phyloP scores from a whole-genome alignment of 2,888 invertebrate species.

The Hirudinaria manillensis region DNA sequence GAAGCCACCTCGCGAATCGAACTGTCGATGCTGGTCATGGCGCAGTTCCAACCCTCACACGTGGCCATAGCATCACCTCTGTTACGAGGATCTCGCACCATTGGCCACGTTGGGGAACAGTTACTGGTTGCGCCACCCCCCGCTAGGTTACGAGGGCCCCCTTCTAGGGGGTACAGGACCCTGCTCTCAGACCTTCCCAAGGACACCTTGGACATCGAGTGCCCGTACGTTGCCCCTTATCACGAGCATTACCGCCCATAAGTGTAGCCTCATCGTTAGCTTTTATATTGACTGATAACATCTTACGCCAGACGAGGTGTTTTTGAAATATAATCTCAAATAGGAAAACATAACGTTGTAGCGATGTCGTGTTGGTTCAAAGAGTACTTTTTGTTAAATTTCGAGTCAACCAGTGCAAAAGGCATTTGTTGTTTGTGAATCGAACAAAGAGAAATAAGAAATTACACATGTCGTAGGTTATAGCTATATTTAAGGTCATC shows the following conservation, averaged over 20 bases:
- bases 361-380: too few species aligned
- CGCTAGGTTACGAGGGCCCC: background rate
- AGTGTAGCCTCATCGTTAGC: too few species aligned
- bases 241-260: background rate
- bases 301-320: too few species aligned
- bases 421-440: too few species aligned
- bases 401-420: too few species aligned
- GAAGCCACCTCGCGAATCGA: background rate
- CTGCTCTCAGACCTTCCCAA: slow-evolving; percentile 18
- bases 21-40: slow-evolving; percentile 10
- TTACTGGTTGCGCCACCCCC: slow-evolving; percentile 9
- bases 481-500: too few species aligned
- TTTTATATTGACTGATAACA: too few species aligned
- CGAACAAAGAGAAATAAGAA: too few species aligned
- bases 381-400: too few species aligned
- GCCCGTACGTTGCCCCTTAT: slow-evolving; percentile 1
- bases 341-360: too few species aligned
- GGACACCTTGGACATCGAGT: background rate
- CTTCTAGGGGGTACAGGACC: background rate
- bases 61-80: slow-evolving; percentile 5
- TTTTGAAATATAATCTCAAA: too few species aligned
- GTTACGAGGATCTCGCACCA: background rate
- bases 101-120: background rate
- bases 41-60: slow-evolving; percentile 12
- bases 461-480: too few species aligned